Base-by-base conservation (phyloP, 1,140 invertebrate genomes). In the Brachystomella parvula region DNA sequence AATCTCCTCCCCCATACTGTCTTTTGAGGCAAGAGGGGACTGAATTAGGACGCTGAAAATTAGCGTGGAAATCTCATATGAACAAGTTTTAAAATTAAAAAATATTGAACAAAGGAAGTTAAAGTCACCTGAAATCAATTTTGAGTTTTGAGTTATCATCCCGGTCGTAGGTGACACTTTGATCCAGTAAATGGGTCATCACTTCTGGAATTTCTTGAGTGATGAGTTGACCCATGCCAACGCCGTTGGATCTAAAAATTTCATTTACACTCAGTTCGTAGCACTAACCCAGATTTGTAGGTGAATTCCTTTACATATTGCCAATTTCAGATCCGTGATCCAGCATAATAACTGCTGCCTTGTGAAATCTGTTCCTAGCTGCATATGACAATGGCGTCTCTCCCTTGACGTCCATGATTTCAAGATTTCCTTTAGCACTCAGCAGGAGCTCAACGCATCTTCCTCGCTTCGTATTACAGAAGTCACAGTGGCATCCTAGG, bases 381-480 rank as follows among this genome's bases (percentile, higher is more conserved):
- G 75, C 73, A 47, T 75, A 65, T 32, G 74, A 72, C 30, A 83
- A 75, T 0, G 81, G 76, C 1, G 79, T 79, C 6, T 80, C 67
- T 2, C 80, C 79, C 24, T 74, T 60, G 28, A 76, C 68, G 61
- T 82, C 81, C 3, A 70, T 64, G 0, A 76, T 71, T 61, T 80
- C 78, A 0, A 78, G 75, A 53, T 80, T 74, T 0, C 79, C 80
- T 3, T 79, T 80, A 9, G 56, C 32, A 1, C 47, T 32, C 12
- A 70, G 9, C 1, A 72, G 35, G 17, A 70, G 33, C 53, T 64
- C 19, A 2, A 64, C 57, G 47, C 67, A 66, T 59, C 63, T 15
- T 19, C n/a, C 47, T 6, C 21, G 15, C 63, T 56, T 64, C 2
- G 21, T 33, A 21, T 35, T 30, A 39, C 66, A 68, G 3, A n/a